Conservation (phyloP, 2,888 invertebrate genomes). For the Lasiommata megera region DNA sequence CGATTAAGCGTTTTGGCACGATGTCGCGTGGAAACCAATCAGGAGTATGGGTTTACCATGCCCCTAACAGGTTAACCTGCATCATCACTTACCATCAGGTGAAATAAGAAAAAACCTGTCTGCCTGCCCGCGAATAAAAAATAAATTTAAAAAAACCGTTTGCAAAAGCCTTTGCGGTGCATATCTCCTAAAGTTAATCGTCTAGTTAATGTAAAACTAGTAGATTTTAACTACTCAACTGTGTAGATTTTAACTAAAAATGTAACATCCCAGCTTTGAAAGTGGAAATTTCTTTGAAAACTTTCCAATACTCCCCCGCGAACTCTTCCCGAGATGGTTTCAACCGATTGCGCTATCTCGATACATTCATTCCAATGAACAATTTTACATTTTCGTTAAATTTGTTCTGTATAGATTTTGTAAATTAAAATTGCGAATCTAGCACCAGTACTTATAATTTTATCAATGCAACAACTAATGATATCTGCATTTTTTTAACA, state of each 20-base stretch:
- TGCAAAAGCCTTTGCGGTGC: neutral
- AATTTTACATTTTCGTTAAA: slow-evolving; percentile 4
- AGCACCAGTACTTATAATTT: too few relatives aligned
- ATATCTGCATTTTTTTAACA: too few relatives aligned
- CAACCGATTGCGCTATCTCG: neutral
- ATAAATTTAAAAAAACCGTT: neutral
- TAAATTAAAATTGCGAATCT: neutral
- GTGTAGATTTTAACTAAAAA: slow-evolving; percentile 3
- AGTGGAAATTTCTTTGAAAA: slow-evolving; percentile 3
- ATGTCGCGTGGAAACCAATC: too few relatives aligned
- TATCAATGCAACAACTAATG: too few relatives aligned
- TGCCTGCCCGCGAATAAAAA: too few relatives aligned
- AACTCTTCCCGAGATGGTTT: neutral
- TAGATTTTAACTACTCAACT: too few relatives aligned
- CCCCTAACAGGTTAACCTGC: too few relatives aligned
- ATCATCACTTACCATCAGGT: too few relatives aligned
- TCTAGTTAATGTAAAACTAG: slow-evolving; percentile 3
- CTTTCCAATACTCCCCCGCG: slow-evolving; percentile 6
- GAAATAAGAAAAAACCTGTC: too few relatives aligned
- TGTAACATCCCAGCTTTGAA: slow-evolving; percentile 1
- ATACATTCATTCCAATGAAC: slow-evolving; percentile 5
- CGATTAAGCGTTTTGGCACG: too few relatives aligned
- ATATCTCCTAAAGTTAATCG: neutral
- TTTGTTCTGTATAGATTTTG: neutral
- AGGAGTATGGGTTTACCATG: too few relatives aligned